A percentile compares a stretch with the other conserved stretches of the same genome.
Conservation (phyloP, 2,113 vertebrate genomes). For the Crypturellus undulatus region DNA sequence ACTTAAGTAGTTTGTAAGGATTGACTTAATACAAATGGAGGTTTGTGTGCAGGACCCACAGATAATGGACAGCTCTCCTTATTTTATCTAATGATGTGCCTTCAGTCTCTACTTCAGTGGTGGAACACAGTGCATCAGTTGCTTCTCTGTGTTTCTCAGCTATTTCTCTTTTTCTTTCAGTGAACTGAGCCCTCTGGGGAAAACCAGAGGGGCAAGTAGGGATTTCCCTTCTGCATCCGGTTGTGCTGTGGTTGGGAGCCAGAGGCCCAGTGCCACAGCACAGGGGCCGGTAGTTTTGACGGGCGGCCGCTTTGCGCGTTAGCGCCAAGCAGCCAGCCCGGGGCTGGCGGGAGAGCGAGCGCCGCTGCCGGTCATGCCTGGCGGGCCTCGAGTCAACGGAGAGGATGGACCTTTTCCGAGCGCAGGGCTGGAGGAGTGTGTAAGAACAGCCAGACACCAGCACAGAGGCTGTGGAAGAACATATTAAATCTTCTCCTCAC, state of each 20-base stretch:
- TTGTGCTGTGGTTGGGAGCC: neutral
- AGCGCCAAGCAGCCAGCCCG: neutral
- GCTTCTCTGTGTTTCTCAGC: neutral
- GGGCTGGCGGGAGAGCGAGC: too few relatives aligned
- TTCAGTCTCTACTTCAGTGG: neutral
- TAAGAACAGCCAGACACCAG: neutral
- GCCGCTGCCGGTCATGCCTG: neutral
- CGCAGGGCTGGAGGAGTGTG: neutral
- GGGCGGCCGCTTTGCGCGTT: neutral
- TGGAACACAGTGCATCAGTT: neutral
- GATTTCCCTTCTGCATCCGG: neutral
- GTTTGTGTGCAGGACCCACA: too few relatives aligned
- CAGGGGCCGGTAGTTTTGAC: neutral
- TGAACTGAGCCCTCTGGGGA: neutral
- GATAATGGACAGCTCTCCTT: neutral
- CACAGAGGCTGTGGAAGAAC: neutral
- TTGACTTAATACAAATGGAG: too few relatives aligned
- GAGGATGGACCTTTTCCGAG: neutral
- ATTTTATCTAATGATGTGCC: neutral
- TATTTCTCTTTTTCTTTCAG: neutral
- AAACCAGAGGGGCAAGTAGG: neutral
- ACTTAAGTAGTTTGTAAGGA: too few relatives aligned
- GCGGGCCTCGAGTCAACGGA: neutral
- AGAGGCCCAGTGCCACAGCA: neutral
- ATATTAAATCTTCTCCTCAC: neutral